phyloP scores from a whole-genome alignment of 2,113 vertebrate genomes.

The Haplochromis burtoni region DNA sequence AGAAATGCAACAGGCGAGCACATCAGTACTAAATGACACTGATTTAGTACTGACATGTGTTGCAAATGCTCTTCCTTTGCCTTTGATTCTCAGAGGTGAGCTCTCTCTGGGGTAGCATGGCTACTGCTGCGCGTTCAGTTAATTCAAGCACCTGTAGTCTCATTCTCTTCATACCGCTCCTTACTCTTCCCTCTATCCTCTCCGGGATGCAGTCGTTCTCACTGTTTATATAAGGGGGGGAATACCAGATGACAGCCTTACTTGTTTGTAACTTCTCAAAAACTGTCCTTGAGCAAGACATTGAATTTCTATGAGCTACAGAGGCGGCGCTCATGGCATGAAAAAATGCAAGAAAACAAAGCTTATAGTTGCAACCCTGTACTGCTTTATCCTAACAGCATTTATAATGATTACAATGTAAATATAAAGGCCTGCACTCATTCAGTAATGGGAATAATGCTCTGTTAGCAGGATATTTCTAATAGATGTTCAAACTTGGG shows the following conservation, averaged over 20 bases:
- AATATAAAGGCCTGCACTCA: not conserved
- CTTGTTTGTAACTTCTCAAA: not conserved
- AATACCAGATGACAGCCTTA: not conserved
- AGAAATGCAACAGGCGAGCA: not conserved
- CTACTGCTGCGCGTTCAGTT: not conserved
- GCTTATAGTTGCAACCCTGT: not conserved
- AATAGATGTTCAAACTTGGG: not conserved
- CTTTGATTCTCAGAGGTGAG: not conserved
- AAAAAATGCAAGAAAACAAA: not conserved
- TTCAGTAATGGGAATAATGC: not conserved
- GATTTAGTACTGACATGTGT: not conserved
- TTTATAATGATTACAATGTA: not conserved
- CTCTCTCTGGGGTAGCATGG: not conserved
- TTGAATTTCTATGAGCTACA: not conserved
- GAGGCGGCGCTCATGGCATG: not conserved
- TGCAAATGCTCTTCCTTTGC: not conserved
- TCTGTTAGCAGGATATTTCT: not conserved
- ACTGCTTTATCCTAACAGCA: not conserved
- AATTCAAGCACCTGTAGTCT: not conserved
- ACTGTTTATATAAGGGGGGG: not conserved
- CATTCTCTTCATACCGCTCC: not conserved
- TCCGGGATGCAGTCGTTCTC: not conserved
- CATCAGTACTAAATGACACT: not conserved
- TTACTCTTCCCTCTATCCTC: not conserved
- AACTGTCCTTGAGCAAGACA: not conserved